Conservation (phyloP, 2,797 vertebrate genomes). For the Sebastes trivittatus region DNA sequence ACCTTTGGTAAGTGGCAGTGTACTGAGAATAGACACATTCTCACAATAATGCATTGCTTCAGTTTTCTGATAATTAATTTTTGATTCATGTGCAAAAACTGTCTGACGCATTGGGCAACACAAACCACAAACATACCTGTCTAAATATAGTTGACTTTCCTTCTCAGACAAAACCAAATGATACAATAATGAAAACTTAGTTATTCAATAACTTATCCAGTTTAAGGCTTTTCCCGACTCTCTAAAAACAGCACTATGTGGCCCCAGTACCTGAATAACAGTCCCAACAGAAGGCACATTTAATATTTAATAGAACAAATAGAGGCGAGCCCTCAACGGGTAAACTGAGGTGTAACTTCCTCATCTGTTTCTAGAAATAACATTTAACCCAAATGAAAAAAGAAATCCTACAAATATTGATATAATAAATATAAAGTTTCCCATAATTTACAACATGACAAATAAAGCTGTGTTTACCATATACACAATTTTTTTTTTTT, state of each 20-base stretch:
- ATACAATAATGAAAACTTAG: neutral
- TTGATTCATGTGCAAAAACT: neutral
- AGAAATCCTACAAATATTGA: slow-evolving; percentile 8
- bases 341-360: slow-evolving; percentile 23
- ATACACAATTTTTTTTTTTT: neutral
- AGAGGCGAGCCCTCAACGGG: neutral
- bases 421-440: slow-evolving; percentile 55
- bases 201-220: neutral
- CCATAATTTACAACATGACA: slow-evolving; percentile 32
- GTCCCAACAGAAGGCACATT: slow-evolving; percentile 28
- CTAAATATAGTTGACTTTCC: neutral
- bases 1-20: slow-evolving; percentile 21
- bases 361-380: neutral
- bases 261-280: slow-evolving; percentile 19
- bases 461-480: slow-evolving; percentile 16
- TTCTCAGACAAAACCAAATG: neutral
- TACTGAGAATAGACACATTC: neutral
- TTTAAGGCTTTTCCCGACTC: slow-evolving; percentile 20
- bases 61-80: neutral
- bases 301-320: slow-evolving; percentile 2
- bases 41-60: neutral
- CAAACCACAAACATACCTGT: neutral
- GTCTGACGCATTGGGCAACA: neutral
- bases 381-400: neutral
- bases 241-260: neutral